Base-by-base conservation (phyloP, 2,888 invertebrate genomes). In the Lycophotia porphyrea region DNA sequence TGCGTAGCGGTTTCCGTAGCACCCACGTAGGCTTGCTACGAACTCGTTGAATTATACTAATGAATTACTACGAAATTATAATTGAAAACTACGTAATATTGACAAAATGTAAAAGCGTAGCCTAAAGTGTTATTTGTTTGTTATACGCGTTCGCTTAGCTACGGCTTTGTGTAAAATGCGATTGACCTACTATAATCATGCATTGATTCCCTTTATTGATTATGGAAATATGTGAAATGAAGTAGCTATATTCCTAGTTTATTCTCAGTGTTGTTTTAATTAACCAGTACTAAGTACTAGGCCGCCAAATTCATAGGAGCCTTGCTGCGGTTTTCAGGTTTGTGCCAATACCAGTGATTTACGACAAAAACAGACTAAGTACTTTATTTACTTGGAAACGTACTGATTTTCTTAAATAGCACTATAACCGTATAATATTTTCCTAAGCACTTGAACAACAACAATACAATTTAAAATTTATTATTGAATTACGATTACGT, bases 1-100 rank as follows among this genome's bases (percentile, higher is more conserved):
- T 36, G 55, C 64, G 69, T 77, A 73, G 74, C 5, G n/a, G 4
- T 60, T 61, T 63, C 61, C 76, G 76, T 85, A 79, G 82, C 64
- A 31, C 21, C n/a, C 0, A 8, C 79, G 74, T 85, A 79, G 82
- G 47, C 42, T 21, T 58, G 66, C 72, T 81, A 75, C 64, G 61
- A 36, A 60, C 42, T 70, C 65, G 27, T 34, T 55, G 63, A 58
- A 75, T 74, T 5, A 52, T 21, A 31, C 15, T 44, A 49, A 80
- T 65, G 8, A 65, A 44, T 61, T 49, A 80, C 39, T 39, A 60
- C 34, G 13, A 39, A 72, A 31, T 24, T 42, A 27, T 47, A 36
- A 24, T 2, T 34, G 27, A 4, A 4, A 31, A 24, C 13, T 34
- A 78, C 9, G 11, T 9, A 18, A 42, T 66, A 18, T 27, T 63